Evolutionary conservation across 2,113 vertebrate genomes (phyloP), one percentile per base, ranked within the genome.

Genomic region (Cephalopholis sonnerati): DNA sequence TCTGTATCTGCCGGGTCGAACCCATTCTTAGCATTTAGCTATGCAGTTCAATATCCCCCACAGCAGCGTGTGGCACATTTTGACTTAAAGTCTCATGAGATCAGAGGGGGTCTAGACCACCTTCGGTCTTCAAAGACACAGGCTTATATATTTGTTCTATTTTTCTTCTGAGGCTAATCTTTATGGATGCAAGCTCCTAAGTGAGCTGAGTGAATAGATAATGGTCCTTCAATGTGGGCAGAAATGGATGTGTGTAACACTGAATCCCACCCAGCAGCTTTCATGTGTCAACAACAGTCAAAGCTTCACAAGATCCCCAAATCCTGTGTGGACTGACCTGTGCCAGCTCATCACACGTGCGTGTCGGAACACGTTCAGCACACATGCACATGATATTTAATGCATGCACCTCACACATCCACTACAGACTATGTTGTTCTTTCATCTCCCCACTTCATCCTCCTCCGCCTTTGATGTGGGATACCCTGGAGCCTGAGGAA

Each of bases 401-500:
- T 83, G 66, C 83, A 93, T 89, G 86, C 89, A 78, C 82, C 74
- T 81, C 90, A 86, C 89, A 86, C 79, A 82, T 81, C 62, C 64
- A 74, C 75, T 8, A 39, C 79, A 81, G 82, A 87, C 85, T 48
- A 63, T 82, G 78, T 84, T 41, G 63, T 79, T 80, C 90, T 94
- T 94, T 94, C 87, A 94, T 94, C 91, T 93, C 71, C 55, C 70
- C 72, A 24, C 86, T 86, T 92, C 88, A 93, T 87, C 89, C 50
- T 64, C 83, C 83, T 78, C 82, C 4, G 13, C 81, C 87, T 93
- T 94, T 93, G 92, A 94, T 90, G 90, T 91, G 71, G 63, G 82
- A 87, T 87, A 71, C 91, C 85, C 85, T 80, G 82, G 90, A 90
- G 89, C 86, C 89, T 46, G 62, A 78, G 84, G 86, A 90, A 69